Conservation (phyloP, 2,113 vertebrate species). For the Corythornis vintsioides region DNA sequence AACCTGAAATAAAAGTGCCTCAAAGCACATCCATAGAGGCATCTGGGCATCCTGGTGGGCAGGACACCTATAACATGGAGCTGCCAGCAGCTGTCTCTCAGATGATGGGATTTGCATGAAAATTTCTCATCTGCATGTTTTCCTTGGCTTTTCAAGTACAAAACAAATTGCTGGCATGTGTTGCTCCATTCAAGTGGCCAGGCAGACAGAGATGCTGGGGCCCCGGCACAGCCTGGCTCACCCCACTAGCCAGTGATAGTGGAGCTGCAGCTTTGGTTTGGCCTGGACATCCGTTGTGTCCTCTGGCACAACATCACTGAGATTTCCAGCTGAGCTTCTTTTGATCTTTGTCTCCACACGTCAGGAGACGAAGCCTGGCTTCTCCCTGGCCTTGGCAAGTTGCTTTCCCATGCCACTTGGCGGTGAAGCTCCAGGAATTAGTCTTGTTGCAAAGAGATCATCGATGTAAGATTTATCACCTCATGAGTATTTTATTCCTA, state of each 20-base stretch:
- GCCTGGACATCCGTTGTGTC: neutral
- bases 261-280: neutral
- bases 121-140: neutral
- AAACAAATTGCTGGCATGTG: neutral
- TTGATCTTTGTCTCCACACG: slow-evolving; percentile 28
- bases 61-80: rapidly evolving
- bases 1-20: neutral
- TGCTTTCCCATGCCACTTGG: neutral
- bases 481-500: neutral
- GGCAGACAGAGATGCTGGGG: neutral
- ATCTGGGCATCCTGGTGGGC: rapidly evolving
- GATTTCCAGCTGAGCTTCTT: neutral
- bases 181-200: rapidly evolving
- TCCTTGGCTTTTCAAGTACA: neutral
- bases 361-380: neutral
- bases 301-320: neutral
- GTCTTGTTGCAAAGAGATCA: neutral
- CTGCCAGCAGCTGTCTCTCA: neutral
- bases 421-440: rapidly evolving
- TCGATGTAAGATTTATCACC: neutral
- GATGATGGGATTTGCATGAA: neutral
- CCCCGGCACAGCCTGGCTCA: neutral
- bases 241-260: neutral
- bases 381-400: neutral
- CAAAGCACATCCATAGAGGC: neutral